Evolutionary conservation across 2,888 invertebrate species (phyloP), one percentile per base, ranked within the genome.

Genomic region (Limnephilus rhombicus): DNA sequence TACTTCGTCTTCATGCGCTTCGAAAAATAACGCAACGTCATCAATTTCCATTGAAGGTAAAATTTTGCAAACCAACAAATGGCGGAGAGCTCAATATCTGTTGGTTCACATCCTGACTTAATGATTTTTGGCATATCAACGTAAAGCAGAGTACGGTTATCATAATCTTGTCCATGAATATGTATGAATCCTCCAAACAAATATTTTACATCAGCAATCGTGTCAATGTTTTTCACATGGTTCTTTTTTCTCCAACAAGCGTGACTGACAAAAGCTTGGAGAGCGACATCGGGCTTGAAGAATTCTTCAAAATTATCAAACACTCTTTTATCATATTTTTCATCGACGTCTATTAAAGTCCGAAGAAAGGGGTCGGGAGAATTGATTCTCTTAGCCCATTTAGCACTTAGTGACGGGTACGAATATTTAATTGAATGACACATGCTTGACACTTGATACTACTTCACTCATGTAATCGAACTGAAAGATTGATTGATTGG

Each of bases 61-160:
- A n/a, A 45, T 41, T 85, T 85, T 85, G 41, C 85, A 85, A 85
- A 41, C 37, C 37, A 85, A 31, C 85, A 85, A 34, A 85, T 34
- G 31, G 41, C 34, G 1, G 37, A 34, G 41, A 85, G 85, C 34
- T 85, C 34, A 2, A 85, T 85, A n/a, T 85, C 37, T 41, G 12
- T 11, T 24, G n/a, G 3, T 31, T 31, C 31, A 37, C 37, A 85
- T 85, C 29, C 24, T 24, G 34, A n/a, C 1, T n/a, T 31, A 15
- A 85, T 31, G 4, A 41, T 85, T 41, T 85, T 85, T 37, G 29
- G 24, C 37, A 85, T 41, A 37, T 41, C 41, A 41, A 85, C 31
- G 9, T 85, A 85, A 24, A 85, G 37, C 24, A 85, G 34, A 41
- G 34, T 18, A 85, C 0, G 1, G 24, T 34, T 1, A 4, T 24